phyloP scores from a whole-genome alignment of 2,888 invertebrate genomes.

The Apamea epomidion region DNA sequence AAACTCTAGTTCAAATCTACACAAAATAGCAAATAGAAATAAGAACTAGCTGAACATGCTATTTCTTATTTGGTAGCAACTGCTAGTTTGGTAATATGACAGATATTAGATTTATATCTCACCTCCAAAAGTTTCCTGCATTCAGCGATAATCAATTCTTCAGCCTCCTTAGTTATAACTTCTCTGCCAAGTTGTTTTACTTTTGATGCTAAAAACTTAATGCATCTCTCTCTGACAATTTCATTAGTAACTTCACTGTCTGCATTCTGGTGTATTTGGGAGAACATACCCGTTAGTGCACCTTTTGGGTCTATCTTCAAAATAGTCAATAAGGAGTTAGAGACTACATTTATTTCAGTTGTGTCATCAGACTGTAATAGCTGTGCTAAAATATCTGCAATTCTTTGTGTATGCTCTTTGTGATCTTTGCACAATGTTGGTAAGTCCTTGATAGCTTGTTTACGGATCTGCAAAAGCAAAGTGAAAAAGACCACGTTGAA shows the following conservation, averaged over 20 bases:
- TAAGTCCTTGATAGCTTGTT: constrained; percentile 98
- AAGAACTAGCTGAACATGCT: background rate
- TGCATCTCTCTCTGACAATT: constrained; percentile 95
- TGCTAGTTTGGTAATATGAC: background rate
- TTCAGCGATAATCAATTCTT: constrained; percentile 95
- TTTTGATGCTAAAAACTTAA: constrained; percentile 96
- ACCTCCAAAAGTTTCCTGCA: constrained; percentile 96
- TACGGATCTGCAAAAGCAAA: constrained; percentile 93
- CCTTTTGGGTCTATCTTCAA: constrained; percentile 94
- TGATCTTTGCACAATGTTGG: constrained; percentile 96
- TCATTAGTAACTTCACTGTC: constrained; percentile 91
- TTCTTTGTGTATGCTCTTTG: constrained; percentile 95
- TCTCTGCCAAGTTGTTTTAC: constrained; percentile 94
- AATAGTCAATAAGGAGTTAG: constrained; percentile 94
- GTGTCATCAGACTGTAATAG: constrained; percentile 96
- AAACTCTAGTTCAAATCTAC: background rate
- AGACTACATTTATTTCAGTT: constrained; percentile 95
- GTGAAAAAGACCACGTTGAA: background rate
- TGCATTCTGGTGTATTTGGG: constrained; percentile 89
- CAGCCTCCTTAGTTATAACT: constrained; percentile 95
- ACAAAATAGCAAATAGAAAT: background rate
- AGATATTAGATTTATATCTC: constrained; percentile 60
- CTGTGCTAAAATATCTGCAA: constrained; percentile 98
- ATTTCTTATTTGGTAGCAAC: background rate
- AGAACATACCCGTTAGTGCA: constrained; percentile 89